Percentiles rank a stretch among this genome's conserved stretches.
Evolutionary conservation across 2,888 invertebrate genomes (phyloP).

Genomic region (Aphrophora alni): DNA sequence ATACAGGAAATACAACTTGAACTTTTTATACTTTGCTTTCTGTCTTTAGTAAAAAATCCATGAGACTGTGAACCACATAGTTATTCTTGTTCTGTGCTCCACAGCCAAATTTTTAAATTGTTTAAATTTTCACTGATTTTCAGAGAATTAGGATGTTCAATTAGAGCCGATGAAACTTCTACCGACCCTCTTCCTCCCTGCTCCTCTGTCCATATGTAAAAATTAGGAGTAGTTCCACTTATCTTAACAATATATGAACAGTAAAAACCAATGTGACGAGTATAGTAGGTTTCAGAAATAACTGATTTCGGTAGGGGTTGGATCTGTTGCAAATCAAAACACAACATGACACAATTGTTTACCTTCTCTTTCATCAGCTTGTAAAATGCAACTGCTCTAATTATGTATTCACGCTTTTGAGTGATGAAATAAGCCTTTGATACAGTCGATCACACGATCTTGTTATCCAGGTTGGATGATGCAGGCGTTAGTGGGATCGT

Average conservation of each 20-base stretch:
- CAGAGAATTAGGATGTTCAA: neutral
- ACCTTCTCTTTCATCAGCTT: constrained; percentile 5
- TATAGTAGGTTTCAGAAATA: neutral
- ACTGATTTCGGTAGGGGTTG: neutral
- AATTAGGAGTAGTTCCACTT: neutral
- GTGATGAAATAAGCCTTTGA: neutral
- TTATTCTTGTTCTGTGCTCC: neutral
- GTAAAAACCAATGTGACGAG: neutral
- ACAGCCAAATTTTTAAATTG: neutral
- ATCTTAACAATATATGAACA: neutral
- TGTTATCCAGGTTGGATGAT: no score
- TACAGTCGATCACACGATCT: no score
- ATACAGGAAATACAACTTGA: neutral
- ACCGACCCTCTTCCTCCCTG: neutral
- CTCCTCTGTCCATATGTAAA: neutral
- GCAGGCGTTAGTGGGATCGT: no score
- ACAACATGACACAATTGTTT: neutral
- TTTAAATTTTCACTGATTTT: neutral
- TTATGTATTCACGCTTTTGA: constrained; percentile 16
- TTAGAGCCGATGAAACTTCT: neutral
- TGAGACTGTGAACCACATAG: neutral
- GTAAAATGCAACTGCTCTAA: constrained; percentile 27
- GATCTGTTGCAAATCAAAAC: neutral
- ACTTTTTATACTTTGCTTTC: neutral
- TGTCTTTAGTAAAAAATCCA: neutral